These are phyloP conservation scores for Aphidius gifuensis DNA, from an alignment of 1,140 invertebrate genomes.

Conservation along the genomic window DNA sequence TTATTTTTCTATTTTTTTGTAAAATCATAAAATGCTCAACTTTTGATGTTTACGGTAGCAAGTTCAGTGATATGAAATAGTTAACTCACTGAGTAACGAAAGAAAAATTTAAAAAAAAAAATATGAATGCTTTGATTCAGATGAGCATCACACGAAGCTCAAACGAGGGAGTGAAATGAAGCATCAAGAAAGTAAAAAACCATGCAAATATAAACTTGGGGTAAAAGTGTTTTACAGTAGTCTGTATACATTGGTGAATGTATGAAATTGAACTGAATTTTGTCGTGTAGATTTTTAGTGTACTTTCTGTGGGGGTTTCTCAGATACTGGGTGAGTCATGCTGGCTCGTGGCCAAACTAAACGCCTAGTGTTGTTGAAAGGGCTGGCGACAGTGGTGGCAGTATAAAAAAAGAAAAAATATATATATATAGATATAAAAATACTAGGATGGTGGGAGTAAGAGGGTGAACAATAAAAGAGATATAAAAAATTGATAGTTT, in stretches of 20 bases:
- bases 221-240: constrained; percentile 17
- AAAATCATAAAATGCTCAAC: too few relatives aligned
- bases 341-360: constrained; percentile 43
- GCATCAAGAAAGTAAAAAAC: constrained; percentile 3
- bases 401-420: background rate
- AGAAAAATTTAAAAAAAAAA: constrained; percentile 13
- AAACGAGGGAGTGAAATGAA: constrained; percentile 1
- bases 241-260: constrained; percentile 33
- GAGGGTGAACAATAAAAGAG: too few relatives aligned
- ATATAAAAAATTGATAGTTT: too few relatives aligned
- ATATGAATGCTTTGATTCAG: too few relatives aligned
- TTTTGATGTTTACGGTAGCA: too few relatives aligned
- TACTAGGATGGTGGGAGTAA: background rate
- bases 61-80: too few relatives aligned
- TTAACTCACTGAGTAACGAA: too few relatives aligned
- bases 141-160: background rate
- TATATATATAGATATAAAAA: background rate
- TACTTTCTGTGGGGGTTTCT: constrained; percentile 39
- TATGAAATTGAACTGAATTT: constrained; percentile 35
- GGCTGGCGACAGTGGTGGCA: constrained; percentile 4
- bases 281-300: too few relatives aligned
- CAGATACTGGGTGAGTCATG: constrained; percentile 51
- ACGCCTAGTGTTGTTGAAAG: constrained; percentile 20
- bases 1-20: too few relatives aligned
- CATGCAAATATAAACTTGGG: background rate